Conservation (phyloP, 1,140 invertebrate genomes). For the Leptoteleia sp. region DNA sequence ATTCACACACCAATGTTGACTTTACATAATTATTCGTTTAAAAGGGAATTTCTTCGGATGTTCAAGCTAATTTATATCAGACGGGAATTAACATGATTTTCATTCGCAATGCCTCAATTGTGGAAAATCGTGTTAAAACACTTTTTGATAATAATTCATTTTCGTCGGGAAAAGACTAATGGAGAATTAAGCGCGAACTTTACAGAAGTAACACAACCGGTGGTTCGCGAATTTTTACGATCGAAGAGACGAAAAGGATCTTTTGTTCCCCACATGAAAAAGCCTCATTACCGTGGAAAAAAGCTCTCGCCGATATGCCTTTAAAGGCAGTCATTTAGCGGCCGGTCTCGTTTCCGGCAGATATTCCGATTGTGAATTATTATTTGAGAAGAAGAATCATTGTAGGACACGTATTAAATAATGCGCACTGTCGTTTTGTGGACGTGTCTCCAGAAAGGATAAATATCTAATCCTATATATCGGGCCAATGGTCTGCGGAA, state of each 20-base stretch:
- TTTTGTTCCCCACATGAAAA: constrained; percentile 43
- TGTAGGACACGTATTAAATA: constrained; percentile 22
- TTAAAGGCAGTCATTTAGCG: constrained; percentile 12
- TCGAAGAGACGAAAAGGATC: constrained; percentile 22
- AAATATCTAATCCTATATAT: constrained; percentile 43
- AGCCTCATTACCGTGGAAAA: constrained; percentile 27
- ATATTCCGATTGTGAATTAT: neutral
- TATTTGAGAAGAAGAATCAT: constrained; percentile 3
- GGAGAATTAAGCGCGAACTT: constrained; percentile 45
- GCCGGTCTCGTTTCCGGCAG: neutral
- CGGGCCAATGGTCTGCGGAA: constrained; percentile 45
- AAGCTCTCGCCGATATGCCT: constrained; percentile 26
- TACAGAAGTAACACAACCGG: constrained; percentile 27
- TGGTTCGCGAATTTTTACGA: constrained; percentile 23
- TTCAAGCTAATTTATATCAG: constrained; percentile 27
- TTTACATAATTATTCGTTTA: constrained; percentile 22
- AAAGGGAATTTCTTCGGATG: constrained; percentile 5
- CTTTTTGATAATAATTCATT: constrained; percentile 48
- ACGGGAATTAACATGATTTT: constrained; percentile 22
- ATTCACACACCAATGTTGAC: constrained; percentile 35
- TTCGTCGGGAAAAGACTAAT: constrained; percentile 43
- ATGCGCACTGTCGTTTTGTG: constrained; percentile 7
- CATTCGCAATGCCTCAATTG: constrained; percentile 26
- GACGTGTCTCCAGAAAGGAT: constrained; percentile 13
- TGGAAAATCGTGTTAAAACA: constrained; percentile 37